Evolutionary conservation across 2,113 vertebrate genomes (phyloP).

Genomic region (Mobula birostris): DNA sequence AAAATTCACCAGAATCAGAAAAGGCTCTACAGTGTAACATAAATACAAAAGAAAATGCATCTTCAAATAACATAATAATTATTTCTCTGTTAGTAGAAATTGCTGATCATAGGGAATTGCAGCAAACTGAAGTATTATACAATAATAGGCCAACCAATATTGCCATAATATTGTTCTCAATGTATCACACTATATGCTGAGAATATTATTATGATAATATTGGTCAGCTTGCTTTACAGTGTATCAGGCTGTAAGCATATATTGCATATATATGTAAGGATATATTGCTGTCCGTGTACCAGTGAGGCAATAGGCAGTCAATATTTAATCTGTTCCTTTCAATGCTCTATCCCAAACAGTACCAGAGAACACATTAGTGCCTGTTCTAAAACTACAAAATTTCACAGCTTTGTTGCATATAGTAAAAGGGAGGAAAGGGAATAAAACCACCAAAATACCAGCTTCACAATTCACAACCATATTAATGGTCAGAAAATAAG

Average conservation of each 20-base stretch:
- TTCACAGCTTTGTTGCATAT: neutral
- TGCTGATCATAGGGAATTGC: neutral
- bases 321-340: neutral
- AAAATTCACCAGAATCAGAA: neutral
- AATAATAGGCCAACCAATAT: neutral
- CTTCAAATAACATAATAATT: neutral
- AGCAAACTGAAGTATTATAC: neutral
- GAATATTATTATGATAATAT: too few relatives aligned
- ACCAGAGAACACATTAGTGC: neutral
- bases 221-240: too few relatives aligned
- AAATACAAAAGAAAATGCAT: neutral
- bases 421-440: neutral
- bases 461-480: too few relatives aligned
- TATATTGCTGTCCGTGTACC: neutral
- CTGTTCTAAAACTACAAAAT: neutral
- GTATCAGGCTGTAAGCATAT: neutral
- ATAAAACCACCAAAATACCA: neutral
- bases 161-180: neutral
- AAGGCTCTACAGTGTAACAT: neutral
- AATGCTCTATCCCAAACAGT: neutral
- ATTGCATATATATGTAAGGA: too few relatives aligned
- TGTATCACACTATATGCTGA: neutral
- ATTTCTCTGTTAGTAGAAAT: neutral
- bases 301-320: neutral
- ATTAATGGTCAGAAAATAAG: too few relatives aligned